Evolutionary conservation across 2,888 invertebrate genomes (phyloP).

Genomic region (Pharmacophagus antenor): DNA sequence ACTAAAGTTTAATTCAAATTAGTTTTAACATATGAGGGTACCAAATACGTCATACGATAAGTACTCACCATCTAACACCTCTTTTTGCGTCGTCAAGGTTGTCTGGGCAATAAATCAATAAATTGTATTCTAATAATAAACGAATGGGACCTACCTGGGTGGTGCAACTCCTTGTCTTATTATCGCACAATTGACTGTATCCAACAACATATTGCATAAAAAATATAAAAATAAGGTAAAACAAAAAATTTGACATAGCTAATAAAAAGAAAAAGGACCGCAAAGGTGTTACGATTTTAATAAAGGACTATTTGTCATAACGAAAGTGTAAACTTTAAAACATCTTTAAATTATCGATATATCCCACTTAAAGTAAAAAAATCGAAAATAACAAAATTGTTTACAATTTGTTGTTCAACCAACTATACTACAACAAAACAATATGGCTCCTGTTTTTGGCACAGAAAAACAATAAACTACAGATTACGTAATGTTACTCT

Average conservation of each 20-base stretch:
- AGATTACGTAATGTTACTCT: constrained; percentile 21
- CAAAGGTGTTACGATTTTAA: constrained; percentile 8
- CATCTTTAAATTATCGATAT: constrained; percentile 19
- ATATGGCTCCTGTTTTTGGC: constrained; percentile 22
- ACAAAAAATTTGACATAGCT: constrained; percentile 38
- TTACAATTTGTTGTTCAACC: constrained; percentile 13
- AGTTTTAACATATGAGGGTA: not conserved
- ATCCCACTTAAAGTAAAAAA: constrained; percentile 18
- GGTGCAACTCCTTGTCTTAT: constrained; percentile 60
- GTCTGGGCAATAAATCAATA: constrained; percentile 42
- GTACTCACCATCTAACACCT: not conserved
- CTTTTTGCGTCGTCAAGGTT: constrained; percentile 31
- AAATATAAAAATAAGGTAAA: constrained; percentile 39
- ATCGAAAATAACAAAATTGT: constrained; percentile 22
- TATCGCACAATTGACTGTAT: constrained; percentile 51
- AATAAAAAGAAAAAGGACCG: constrained; percentile 8
- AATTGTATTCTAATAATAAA: constrained; percentile 5
- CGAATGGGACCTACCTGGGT: constrained; percentile 54
- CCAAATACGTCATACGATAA: not conserved
- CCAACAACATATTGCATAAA: constrained; percentile 48
- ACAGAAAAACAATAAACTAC: constrained; percentile 20
- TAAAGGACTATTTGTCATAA: constrained; percentile 18
- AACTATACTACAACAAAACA: constrained; percentile 20
- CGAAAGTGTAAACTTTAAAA: constrained; percentile 10
- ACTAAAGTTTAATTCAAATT: not conserved